Evolutionary conservation across 1,140 invertebrate genomes (phyloP).

Genomic region (Psix sp.): DNA sequence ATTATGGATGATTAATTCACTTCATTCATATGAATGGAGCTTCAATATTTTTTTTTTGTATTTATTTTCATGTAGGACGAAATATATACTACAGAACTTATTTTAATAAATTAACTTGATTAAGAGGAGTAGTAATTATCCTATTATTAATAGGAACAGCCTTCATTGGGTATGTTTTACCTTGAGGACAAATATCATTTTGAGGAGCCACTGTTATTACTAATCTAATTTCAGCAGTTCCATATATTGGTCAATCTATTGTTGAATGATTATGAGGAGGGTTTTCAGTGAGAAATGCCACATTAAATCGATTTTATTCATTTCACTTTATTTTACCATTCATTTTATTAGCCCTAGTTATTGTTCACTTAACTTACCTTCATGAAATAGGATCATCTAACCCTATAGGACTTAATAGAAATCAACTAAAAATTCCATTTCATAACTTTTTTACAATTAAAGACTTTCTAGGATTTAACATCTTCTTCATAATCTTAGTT

Average conservation of each 20-base stretch:
- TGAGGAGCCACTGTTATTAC: conserved; percentile 86
- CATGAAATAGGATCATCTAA: conserved; percentile 81
- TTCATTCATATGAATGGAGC: conserved; percentile 73
- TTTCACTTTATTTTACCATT: conserved; percentile 84
- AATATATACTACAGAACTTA: conserved; percentile 79
- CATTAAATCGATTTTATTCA: conserved; percentile 84
- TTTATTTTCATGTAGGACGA: conserved; percentile 78
- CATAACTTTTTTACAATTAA: conserved; percentile 80
- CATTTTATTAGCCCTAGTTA: conserved; percentile 79
- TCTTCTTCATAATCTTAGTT: conserved; percentile 75
- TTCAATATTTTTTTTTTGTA: conserved; percentile 70
- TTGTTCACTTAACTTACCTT: conserved; percentile 81
- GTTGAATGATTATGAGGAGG: conserved; percentile 83
- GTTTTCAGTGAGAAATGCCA: conserved; percentile 83
- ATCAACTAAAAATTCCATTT: conserved; percentile 81
- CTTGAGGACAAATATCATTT: conserved; percentile 85
- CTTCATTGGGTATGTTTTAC: conserved; percentile 84
- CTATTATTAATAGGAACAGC: conserved; percentile 81
- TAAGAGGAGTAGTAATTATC: conserved; percentile 78
- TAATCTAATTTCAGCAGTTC: conserved; percentile 82
- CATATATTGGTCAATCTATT: conserved; percentile 79
- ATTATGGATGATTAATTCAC: conserved; percentile 47
- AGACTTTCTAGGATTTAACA: conserved; percentile 79
- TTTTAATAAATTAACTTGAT: conserved; percentile 77
- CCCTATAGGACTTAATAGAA: conserved; percentile 79